phyloP scores from a whole-genome alignment of 1,140 invertebrate species.

The Macrobrachium rosenbergii region DNA sequence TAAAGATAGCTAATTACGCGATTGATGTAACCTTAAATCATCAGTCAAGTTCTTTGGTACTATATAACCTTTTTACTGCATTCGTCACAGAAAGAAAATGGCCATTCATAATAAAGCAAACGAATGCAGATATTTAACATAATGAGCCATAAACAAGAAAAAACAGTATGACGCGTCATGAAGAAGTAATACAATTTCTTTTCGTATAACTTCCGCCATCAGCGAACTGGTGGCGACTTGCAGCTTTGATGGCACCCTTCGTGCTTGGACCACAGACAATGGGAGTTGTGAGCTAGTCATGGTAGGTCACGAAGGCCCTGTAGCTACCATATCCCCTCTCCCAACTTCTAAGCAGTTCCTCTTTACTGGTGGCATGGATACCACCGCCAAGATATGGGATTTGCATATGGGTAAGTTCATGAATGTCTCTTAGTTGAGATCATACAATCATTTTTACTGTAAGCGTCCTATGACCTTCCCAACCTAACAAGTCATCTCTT shows the following conservation, averaged over 20 bases:
- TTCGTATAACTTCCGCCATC: background rate
- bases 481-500: too few species aligned
- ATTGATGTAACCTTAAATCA: too few species aligned
- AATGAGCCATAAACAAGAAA: too few species aligned
- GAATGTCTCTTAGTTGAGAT: background rate
- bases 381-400: constrained; percentile 48
- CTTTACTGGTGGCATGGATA: constrained; percentile 48
- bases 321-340: constrained; percentile 30
- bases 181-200: background rate
- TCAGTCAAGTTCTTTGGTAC: too few species aligned
- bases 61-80: too few species aligned
- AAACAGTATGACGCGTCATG: background rate
- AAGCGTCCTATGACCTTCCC: too few species aligned
- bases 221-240: constrained; percentile 49
- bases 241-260: constrained; percentile 49
- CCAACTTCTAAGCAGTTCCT: constrained; percentile 16
- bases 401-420: constrained; percentile 48
- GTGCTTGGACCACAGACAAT: constrained; percentile 22
- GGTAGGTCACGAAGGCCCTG: constrained; percentile 45
- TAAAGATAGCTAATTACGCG: too few species aligned
- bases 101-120: too few species aligned
- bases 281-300: constrained; percentile 41
- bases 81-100: too few species aligned
- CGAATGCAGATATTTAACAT: too few species aligned
- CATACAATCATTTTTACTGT: background rate